Conservation (phyloP, 2,113 vertebrate genomes). For the Clarias batrachus region DNA sequence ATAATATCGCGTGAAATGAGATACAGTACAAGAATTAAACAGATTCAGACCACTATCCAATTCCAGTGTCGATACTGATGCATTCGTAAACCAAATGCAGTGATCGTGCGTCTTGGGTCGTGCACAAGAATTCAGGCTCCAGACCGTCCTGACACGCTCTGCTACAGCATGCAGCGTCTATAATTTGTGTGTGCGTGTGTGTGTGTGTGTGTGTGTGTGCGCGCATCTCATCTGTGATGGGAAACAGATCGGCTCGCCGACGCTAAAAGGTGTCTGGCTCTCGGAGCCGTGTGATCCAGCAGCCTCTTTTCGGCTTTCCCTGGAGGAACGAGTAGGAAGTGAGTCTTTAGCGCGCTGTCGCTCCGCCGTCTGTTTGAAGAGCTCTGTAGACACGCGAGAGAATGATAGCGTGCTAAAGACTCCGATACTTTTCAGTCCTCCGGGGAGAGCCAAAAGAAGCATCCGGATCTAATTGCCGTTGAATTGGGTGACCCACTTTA, state of each 20-base stretch:
- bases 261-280: conserved; percentile 18
- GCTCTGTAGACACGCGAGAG: conserved; percentile 12
- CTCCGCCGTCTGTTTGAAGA: not conserved
- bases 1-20: not conserved
- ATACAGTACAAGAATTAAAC: not conserved
- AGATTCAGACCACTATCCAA: not conserved
- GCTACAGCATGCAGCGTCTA: not conserved
- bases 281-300: not conserved
- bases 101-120: not conserved
- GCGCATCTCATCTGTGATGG: conserved; percentile 34
- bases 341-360: conserved; percentile 1
- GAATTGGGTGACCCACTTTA: conserved; percentile 47
- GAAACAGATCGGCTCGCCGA: conserved; percentile 36
- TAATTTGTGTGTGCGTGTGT: not conserved
- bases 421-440: conserved; percentile 17
- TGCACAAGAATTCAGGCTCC: not conserved
- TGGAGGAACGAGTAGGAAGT: not conserved
- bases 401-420: conserved; percentile 30
- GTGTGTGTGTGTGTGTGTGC: conserved; percentile 23
- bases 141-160: not conserved
- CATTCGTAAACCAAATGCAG: not conserved
- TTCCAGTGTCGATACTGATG: not conserved
- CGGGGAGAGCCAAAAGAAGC: conserved; percentile 37
- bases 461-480: conserved; percentile 31
- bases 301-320: conserved; percentile 10